These are phyloP conservation scores for Osmerus mordax DNA, from an alignment of 2,113 vertebrate genomes.

Conservation along the genomic window DNA sequence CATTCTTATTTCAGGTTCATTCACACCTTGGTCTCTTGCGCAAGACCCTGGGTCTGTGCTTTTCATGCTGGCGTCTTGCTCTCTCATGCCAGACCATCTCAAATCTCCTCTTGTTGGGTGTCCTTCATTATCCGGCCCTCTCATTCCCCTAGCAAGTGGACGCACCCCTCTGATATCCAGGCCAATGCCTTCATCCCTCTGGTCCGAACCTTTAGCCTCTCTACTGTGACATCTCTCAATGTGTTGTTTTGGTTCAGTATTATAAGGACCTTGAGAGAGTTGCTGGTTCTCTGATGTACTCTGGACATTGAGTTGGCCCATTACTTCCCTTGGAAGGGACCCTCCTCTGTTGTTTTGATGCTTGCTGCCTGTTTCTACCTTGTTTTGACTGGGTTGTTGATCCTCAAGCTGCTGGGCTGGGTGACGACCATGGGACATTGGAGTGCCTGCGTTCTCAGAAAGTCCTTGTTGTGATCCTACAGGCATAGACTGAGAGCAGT, in stretches of 20 bases:
- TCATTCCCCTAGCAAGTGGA: not conserved
- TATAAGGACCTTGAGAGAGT: conserved; percentile 65
- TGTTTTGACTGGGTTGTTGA: conserved; percentile 24
- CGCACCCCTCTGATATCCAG: not conserved
- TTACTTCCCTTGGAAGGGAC: conserved; percentile 19
- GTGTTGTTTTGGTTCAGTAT: conserved; percentile 65
- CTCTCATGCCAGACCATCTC: not conserved
- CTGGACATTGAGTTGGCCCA: conserved; percentile 45
- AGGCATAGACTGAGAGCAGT: not conserved
- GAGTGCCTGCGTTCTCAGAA: conserved; percentile 17
- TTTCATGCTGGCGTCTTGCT: not conserved
- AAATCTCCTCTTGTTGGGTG: not conserved
- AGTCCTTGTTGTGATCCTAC: conserved; percentile 6
- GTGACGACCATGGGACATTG: conserved; percentile 13
- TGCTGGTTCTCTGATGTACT: conserved; percentile 47
- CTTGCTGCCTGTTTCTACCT: conserved; percentile 12
- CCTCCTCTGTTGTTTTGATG: conserved; percentile 21
- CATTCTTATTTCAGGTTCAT: not conserved
- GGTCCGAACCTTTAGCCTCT: conserved; percentile 27
- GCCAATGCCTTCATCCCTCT: conserved; percentile 21
- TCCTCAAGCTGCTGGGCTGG: conserved; percentile 37
- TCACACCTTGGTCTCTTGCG: not conserved
- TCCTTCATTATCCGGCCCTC: not conserved
- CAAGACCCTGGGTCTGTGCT: not conserved
- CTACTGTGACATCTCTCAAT: conserved; percentile 40